Conservation (phyloP, 2,888 invertebrate species). For the Drosophila prolongata region DNA sequence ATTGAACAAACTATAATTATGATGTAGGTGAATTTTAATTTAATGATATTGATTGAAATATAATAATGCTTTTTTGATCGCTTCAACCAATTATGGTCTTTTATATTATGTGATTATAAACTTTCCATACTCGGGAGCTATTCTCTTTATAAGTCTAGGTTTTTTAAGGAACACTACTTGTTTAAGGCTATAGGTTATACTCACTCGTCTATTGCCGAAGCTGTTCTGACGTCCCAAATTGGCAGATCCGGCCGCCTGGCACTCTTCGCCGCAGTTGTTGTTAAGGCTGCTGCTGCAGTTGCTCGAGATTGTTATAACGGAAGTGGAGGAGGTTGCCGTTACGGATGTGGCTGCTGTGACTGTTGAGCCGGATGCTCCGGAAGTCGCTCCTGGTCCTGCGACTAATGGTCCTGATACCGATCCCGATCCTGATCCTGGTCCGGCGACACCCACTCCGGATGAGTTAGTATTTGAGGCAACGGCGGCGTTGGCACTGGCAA, state of each 20-base stretch:
- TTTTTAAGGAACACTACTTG: too few species aligned
- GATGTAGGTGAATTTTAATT: too few species aligned
- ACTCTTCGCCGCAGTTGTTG: constrained; percentile 36
- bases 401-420: constrained; percentile 20
- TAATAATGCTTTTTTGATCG: too few species aligned
- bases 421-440: constrained; percentile 8
- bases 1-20: too few species aligned
- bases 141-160: too few species aligned
- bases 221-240: constrained; percentile 83
- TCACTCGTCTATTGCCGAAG: constrained; percentile 83
- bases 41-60: too few species aligned
- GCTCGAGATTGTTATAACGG: constrained; percentile 10
- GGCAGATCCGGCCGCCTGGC: constrained; percentile 41
- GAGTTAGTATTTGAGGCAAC: constrained; percentile 62
- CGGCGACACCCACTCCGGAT: constrained; percentile 29
- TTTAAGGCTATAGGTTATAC: neutral
- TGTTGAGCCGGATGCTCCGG: constrained; percentile 14
- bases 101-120: too few species aligned
- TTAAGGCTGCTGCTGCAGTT: constrained; percentile 33
- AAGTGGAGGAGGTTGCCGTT: constrained; percentile 11
- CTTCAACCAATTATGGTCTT: too few species aligned
- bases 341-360: constrained; percentile 13
- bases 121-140: too few species aligned
- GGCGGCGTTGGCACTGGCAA: constrained; percentile 58
- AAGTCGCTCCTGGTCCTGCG: constrained; percentile 19